Conservation (phyloP, 2,888 invertebrate species). For the Meta bourneti region DNA sequence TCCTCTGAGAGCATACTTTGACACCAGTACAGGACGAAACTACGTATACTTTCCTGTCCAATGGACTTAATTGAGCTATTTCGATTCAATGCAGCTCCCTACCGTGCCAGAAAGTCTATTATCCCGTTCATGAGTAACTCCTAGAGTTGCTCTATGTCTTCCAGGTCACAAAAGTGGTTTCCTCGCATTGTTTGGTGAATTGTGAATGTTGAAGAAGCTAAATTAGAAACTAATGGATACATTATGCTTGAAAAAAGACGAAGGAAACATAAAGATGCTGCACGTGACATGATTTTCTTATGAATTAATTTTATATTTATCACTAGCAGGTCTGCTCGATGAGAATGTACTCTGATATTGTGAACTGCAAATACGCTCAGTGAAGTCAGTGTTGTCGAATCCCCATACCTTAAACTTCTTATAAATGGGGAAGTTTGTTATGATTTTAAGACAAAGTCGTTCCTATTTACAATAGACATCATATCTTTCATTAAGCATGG, state of each 20-base stretch:
- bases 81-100: not conserved
- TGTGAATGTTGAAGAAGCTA: not conserved
- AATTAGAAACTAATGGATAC: too few species aligned
- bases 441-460: slow-evolving; percentile 18
- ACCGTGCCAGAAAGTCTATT: not conserved
- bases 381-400: too few species aligned
- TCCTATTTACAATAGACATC: slow-evolving; percentile 59
- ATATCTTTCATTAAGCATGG: not conserved
- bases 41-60: not conserved
- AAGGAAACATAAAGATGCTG: too few species aligned
- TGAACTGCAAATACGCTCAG: too few species aligned
- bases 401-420: too few species aligned
- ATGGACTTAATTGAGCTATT: not conserved
- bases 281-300: too few species aligned
- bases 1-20: slow-evolving; percentile 73
- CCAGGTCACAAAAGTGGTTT: slow-evolving; percentile 28
- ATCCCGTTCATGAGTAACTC: slow-evolving; percentile 21
- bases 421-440: slow-evolving; percentile 11
- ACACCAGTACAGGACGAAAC: slow-evolving; percentile 1
- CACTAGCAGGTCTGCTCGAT: too few species aligned
- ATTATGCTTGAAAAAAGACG: too few species aligned
- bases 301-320: too few species aligned
- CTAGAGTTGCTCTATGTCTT: slow-evolving; percentile 48
- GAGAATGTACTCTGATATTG: too few species aligned
- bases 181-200: not conserved